phyloP scores from a whole-genome alignment of 2,888 invertebrate species.

The Desoria tigrina region DNA sequence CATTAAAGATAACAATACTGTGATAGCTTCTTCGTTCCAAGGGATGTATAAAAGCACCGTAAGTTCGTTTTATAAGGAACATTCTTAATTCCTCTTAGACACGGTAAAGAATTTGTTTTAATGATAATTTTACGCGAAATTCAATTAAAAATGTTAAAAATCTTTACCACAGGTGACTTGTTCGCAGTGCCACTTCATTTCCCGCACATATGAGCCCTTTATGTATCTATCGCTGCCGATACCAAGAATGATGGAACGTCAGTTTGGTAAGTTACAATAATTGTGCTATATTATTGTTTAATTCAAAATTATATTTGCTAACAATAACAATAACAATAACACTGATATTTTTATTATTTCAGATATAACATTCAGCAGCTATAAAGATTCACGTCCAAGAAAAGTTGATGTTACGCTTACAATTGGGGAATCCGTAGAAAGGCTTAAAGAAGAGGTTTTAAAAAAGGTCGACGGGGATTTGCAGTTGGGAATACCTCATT shows the following conservation, averaged over 20 bases:
- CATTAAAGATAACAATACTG: conserved; percentile 62
- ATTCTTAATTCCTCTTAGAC: no score
- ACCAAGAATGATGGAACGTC: conserved; percentile 65
- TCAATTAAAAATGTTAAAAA: neutral
- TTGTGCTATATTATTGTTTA: no score
- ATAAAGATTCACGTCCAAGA: conserved; percentile 57
- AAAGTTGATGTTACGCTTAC: conserved; percentile 63
- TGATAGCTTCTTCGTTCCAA: conserved; percentile 66
- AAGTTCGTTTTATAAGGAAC: no score
- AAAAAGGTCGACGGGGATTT: conserved; percentile 56
- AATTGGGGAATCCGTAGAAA: conserved; percentile 62
- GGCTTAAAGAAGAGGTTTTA: conserved; percentile 61
- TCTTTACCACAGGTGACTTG: conserved; percentile 62
- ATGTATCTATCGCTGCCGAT: conserved; percentile 69
- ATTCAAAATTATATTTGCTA: conserved; percentile 1
- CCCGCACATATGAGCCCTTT: conserved; percentile 68
- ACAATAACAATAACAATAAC: neutral
- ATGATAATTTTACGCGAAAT: no score
- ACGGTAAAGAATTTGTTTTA: no score
- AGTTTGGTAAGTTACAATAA: conserved; percentile 37
- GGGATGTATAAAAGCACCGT: conserved; percentile 68
- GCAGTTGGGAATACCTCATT: neutral
- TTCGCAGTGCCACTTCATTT: conserved; percentile 64
- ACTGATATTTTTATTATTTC: neutral
- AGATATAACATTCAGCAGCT: conserved; percentile 63